Percentiles rank a stretch among this genome's conserved stretches.
Conservation (phyloP, 2,113 vertebrate species). For the Nyctereutes procyonoides region DNA sequence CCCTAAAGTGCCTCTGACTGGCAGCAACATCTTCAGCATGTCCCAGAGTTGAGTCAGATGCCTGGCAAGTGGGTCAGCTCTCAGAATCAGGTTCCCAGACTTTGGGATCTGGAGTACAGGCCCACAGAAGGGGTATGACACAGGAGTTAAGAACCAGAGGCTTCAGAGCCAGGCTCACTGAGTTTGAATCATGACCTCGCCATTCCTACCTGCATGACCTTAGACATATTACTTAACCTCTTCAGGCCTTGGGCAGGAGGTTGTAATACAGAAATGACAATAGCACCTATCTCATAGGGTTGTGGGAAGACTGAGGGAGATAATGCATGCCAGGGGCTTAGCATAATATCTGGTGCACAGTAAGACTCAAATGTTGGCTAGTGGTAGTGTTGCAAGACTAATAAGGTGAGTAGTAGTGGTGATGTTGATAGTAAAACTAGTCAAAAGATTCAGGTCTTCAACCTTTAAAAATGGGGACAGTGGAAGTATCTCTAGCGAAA, state of each 20-base stretch:
- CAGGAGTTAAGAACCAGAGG: background rate
- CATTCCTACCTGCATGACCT: background rate
- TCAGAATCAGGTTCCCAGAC: slow-evolving; percentile 75
- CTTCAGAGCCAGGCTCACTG: background rate
- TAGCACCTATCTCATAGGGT: background rate
- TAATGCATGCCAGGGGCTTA: background rate
- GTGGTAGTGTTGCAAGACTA: background rate
- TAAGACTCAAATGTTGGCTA: background rate
- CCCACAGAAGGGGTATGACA: background rate
- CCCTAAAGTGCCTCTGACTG: slow-evolving; percentile 69
- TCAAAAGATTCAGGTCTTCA: slow-evolving; percentile 2
- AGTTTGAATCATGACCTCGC: background rate
- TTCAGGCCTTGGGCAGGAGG: background rate
- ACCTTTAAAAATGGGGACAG: background rate
- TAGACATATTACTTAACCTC: background rate
- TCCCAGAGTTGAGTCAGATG: slow-evolving; percentile 65
- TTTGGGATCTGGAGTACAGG: background rate
- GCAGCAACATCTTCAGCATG: slow-evolving; percentile 73
- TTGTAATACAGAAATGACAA: background rate
- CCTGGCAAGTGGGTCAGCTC: slow-evolving; percentile 49
- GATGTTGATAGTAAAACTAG: background rate
- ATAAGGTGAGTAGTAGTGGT: background rate
- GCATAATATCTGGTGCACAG: background rate
- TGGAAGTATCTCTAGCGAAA: background rate
- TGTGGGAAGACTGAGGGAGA: background rate